Evolutionary conservation across 2,113 vertebrate species (phyloP).

Genomic region (Echinops telfairi): DNA sequence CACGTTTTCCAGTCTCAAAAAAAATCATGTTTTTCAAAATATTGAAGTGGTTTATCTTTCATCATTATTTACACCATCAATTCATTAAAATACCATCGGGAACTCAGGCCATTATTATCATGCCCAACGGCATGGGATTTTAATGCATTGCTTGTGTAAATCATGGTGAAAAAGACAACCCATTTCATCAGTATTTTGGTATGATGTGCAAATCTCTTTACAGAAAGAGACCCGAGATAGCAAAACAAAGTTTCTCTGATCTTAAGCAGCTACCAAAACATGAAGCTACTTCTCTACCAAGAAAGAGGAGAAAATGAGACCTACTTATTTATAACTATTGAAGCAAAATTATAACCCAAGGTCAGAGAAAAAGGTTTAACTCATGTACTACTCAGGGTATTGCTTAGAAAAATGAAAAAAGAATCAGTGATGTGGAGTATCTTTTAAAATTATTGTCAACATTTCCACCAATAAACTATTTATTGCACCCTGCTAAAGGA

Average conservation of each 20-base stretch:
- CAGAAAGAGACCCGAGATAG: constrained; percentile 44
- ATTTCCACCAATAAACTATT: too few relatives aligned
- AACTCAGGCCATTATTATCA: too few relatives aligned
- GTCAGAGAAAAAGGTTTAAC: background rate
- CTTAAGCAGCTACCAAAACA: background rate
- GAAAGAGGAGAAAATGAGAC: background rate
- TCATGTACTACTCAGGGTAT: background rate
- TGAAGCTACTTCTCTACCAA: background rate
- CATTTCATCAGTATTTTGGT: too few relatives aligned
- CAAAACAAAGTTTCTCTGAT: constrained; percentile 33
- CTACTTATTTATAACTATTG: background rate
- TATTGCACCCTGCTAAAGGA: too few relatives aligned
- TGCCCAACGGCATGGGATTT: too few relatives aligned
- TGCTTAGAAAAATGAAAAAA: background rate
- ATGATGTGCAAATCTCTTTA: background rate
- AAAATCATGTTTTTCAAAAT: constrained; percentile 45
- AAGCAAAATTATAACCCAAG: constrained; percentile 10
- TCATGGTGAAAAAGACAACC: too few relatives aligned
- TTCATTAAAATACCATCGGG: constrained; percentile 23
- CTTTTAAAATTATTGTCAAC: background rate
- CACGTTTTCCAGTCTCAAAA: constrained; percentile 5
- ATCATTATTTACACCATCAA: background rate
- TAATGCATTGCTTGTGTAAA: too few relatives aligned
- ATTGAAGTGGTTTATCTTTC: constrained; percentile 52
- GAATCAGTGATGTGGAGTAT: background rate